These are phyloP conservation scores for Meganola albula DNA, from an alignment of 2,888 invertebrate genomes.

Conservation along the genomic window DNA sequence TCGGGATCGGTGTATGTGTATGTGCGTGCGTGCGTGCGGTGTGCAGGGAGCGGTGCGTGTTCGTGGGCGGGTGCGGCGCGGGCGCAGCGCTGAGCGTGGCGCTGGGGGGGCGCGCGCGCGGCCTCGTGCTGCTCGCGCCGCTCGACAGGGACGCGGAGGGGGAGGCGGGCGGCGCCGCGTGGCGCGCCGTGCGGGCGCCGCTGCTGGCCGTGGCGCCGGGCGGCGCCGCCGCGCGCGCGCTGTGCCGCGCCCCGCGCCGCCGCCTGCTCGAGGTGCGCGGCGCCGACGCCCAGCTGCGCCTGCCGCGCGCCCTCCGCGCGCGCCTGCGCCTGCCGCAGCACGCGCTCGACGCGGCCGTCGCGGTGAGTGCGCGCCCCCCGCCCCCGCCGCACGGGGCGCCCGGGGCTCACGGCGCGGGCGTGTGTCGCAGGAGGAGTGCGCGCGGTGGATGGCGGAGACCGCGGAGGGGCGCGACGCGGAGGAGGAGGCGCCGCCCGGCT, in stretches of 20 bases:
- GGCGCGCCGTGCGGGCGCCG: conserved; percentile 39
- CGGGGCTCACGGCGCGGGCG: not conserved
- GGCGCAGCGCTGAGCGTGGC: conserved; percentile 34
- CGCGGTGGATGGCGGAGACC: conserved; percentile 41
- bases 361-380: conserved; percentile 33
- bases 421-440: conserved; percentile 50
- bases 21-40: not conserved
- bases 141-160: conserved; percentile 82
- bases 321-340: conserved; percentile 81
- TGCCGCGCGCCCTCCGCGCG: conserved; percentile 77
- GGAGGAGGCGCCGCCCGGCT: conserved; percentile 4
- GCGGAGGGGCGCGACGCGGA: conserved; percentile 18
- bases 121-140: conserved; percentile 83
- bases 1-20: too few species aligned
- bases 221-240: conserved; percentile 67
- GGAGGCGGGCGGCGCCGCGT: conserved; percentile 80
- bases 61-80: conserved; percentile 39
- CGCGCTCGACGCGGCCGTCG: conserved; percentile 80
- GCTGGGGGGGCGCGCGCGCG: conserved; percentile 42
- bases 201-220: conserved; percentile 78
- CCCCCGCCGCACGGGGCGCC: conserved; percentile 17
- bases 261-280: conserved; percentile 79
- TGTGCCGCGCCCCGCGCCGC: conserved; percentile 67
- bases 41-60: conserved; percentile 15
- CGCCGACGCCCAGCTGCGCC: conserved; percentile 81